phyloP scores from a whole-genome alignment of 2,888 invertebrate species.

The Ryuthela nishihirai region DNA sequence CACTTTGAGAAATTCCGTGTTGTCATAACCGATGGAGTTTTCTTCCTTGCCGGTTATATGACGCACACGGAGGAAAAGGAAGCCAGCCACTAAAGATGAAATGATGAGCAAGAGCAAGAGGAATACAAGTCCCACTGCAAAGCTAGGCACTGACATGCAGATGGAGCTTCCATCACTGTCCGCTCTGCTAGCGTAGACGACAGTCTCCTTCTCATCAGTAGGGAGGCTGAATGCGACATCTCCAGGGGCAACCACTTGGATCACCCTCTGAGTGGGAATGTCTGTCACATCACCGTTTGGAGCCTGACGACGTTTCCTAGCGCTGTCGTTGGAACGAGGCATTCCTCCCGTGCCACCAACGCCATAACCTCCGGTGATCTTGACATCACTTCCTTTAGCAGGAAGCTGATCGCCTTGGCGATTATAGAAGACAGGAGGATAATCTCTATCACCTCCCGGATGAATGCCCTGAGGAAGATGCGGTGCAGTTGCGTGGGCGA shows the following conservation, averaged over 20 bases:
- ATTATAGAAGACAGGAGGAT: conserved; percentile 35
- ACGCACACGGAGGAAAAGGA: conserved; percentile 84
- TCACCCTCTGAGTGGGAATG: conserved; percentile 51
- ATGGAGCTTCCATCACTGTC: conserved; percentile 73
- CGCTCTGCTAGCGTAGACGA: conserved; percentile 44
- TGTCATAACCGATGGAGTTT: conserved; percentile 33
- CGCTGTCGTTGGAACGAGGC: conserved; percentile 79
- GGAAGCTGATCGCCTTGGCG: conserved; percentile 33
- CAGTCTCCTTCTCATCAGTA: conserved; percentile 68
- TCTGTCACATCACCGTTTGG: conserved; percentile 57
- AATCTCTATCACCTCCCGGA: conserved; percentile 16
- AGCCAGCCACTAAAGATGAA: conserved; percentile 85
- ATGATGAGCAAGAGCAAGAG: conserved; percentile 80
- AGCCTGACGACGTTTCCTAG: conserved; percentile 45
- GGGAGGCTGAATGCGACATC: conserved; percentile 64
- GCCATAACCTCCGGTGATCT: conserved; percentile 22
- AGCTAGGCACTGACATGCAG: conserved; percentile 90
- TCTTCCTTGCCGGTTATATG: conserved; percentile 34
- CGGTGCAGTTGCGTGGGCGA: neutral
- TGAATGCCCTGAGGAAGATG: conserved; percentile 7
- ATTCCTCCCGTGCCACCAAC: conserved; percentile 62
- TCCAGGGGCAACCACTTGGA: conserved; percentile 54
- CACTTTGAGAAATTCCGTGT: conserved; percentile 32
- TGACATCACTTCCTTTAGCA: conserved; percentile 19
- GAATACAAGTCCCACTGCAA: conserved; percentile 88